phyloP scores from a whole-genome alignment of 2,888 invertebrate species.

The Clusia tigrina region DNA sequence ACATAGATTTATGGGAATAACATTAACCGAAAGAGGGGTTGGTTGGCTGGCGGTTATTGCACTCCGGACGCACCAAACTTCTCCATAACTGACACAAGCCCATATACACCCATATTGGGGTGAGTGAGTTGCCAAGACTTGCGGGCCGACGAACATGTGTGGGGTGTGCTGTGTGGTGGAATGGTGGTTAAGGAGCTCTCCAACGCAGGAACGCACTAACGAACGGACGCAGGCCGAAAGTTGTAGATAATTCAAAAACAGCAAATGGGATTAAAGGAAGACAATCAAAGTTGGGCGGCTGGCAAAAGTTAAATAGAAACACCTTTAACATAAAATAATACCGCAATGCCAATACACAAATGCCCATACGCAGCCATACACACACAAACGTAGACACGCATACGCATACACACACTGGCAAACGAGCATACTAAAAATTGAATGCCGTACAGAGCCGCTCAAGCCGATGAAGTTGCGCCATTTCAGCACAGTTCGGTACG shows the following conservation, averaged over 20 bases:
- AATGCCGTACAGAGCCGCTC: background rate
- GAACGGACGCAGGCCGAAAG: constrained; percentile 13
- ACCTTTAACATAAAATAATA: constrained; percentile 30
- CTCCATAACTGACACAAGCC: constrained; percentile 3
- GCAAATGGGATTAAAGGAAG: constrained; percentile 22
- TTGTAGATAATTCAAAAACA: constrained; percentile 25
- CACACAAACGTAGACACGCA: constrained; percentile 7
- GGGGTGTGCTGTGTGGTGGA: too few relatives aligned
- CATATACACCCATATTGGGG: constrained; percentile 2
- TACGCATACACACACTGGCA: constrained; percentile 11
- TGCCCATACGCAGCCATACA: constrained; percentile 14
- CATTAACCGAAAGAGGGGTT: constrained; percentile 20
- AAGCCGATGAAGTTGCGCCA: constrained; percentile 2
- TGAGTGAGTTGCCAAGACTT: too few relatives aligned
- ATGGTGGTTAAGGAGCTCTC: too few relatives aligned
- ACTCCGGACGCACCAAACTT: constrained; percentile 16
- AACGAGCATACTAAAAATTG: constrained; percentile 21
- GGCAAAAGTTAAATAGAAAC: constrained; percentile 36
- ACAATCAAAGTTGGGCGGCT: constrained; percentile 34
- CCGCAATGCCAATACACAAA: constrained; percentile 21
- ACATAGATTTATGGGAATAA: constrained; percentile 20
- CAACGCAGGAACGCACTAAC: background rate
- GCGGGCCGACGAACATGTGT: too few relatives aligned
- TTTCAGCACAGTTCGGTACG: too few relatives aligned
- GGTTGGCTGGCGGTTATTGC: constrained; percentile 22